phyloP scores from a whole-genome alignment of 2,113 vertebrate species.

The Xiphophorus hellerii region DNA sequence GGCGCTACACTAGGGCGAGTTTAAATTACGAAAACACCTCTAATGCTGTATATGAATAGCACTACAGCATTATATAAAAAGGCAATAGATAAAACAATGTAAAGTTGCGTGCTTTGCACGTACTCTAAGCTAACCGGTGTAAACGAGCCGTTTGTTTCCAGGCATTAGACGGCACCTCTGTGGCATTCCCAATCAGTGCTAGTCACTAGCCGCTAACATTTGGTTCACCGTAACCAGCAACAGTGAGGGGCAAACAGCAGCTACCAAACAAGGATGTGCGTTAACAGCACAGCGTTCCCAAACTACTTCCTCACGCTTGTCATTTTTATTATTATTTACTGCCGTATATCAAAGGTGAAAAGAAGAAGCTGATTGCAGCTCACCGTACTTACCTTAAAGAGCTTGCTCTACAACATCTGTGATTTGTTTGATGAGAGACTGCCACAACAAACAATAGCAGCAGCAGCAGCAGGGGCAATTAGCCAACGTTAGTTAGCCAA shows the following conservation, averaged over 20 bases:
- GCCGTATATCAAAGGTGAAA: slow-evolving; percentile 42
- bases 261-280: slow-evolving; percentile 57
- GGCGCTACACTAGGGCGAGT: slow-evolving; percentile 6
- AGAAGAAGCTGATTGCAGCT: slow-evolving; percentile 44
- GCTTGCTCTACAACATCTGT: slow-evolving; percentile 86
- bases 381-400: slow-evolving; percentile 80
- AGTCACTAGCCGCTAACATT: slow-evolving; percentile 69
- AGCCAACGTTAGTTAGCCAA: slow-evolving; percentile 80
- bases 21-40: background rate
- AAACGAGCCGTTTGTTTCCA: slow-evolving; percentile 51
- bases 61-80: background rate
- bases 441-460: slow-evolving; percentile 83
- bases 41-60: background rate
- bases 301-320: slow-evolving; percentile 39
- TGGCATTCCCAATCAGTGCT: slow-evolving; percentile 73
- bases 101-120: slow-evolving; percentile 3
- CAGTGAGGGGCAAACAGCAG: slow-evolving; percentile 58
- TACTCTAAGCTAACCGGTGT: slow-evolving; percentile 46
- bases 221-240: slow-evolving; percentile 58
- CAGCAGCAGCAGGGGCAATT: slow-evolving; percentile 73
- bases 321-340: slow-evolving; percentile 28
- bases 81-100: background rate
- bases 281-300: slow-evolving; percentile 56
- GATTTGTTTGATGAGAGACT: slow-evolving; percentile 81
- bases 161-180: slow-evolving; percentile 58